Evolutionary conservation across 2,797 vertebrate species (phyloP), one percentile per base, ranked within the genome.

Genomic region (Lacerta bilineata): DNA sequence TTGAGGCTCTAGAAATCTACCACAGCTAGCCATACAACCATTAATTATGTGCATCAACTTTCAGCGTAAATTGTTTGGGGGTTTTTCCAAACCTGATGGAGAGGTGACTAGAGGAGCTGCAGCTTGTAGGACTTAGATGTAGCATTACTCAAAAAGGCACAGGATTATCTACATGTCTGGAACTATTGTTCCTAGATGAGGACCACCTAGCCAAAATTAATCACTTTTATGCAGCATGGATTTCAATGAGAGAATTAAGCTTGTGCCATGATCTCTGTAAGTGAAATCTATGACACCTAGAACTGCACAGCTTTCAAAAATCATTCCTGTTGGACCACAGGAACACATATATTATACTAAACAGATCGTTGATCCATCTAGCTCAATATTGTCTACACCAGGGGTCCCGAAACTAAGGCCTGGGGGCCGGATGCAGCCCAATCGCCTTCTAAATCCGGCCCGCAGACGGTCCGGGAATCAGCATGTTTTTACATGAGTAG

Each of bases 11-110:
- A 29, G 15, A 86, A 86, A 36, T 39, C 66, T 23, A 39, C 46
- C 59, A 55, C 11, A 68, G 29, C 46, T 36, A 25, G n/a, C 41
- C 41, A 69, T 3, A 69, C 23, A 50, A 8, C 43, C 4, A 15
- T 75, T 39, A 61, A 76, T 43, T 85, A 18, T 68, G 20, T 77
- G 59, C 64, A 78, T 85, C 10, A 78, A 61, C 17, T 85, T 78
- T 85, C 84, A 33, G 18, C 17, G 66, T 3, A 64, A 18, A 29
- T 76, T 15, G 13, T 50, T 15, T 3, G 13, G 11, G 11, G 1
- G 15, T 46, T 68, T 69, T 43, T 33, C 5, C n/a, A 8, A 41
- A 36, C n/a, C 64, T 36, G 33, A 55, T n/a, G 17, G 50, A 15
- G 8, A 20, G 29, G 7, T 76, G 27, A 64, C 41, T 29, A 85